phyloP scores from a whole-genome alignment of 2,888 invertebrate species.

The Drosophila recens region DNA sequence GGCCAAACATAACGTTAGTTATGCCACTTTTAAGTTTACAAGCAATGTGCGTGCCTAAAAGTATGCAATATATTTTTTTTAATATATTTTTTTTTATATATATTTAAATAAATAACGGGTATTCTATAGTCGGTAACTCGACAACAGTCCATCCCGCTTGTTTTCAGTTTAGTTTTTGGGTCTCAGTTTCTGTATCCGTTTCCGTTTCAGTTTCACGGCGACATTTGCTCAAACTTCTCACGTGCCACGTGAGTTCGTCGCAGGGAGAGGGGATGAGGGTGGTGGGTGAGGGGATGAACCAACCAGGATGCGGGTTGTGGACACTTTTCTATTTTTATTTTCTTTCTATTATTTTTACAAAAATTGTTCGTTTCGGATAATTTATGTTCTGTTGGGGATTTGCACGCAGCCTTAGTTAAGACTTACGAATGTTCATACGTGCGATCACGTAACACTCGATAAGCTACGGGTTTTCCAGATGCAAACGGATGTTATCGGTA shows the following conservation, averaged over 20 bases:
- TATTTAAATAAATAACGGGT: too few relatives aligned
- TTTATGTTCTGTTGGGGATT: conserved; percentile 71
- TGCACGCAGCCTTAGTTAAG: conserved; percentile 71
- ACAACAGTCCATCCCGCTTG: too few relatives aligned
- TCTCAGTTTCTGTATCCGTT: background rate
- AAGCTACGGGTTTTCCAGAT: conserved; percentile 27
- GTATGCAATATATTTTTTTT: too few relatives aligned
- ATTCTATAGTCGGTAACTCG: too few relatives aligned
- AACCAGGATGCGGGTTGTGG: conserved; percentile 26
- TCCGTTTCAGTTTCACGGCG: conserved; percentile 6
- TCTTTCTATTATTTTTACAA: conserved; percentile 4
- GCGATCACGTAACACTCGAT: conserved; percentile 73
- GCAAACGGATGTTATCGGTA: conserved; percentile 40
- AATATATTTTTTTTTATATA: too few relatives aligned
- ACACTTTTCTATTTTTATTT: conserved; percentile 17
- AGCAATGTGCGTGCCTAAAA: too few relatives aligned
- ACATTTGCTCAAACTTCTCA: conserved; percentile 61
- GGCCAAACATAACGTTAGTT: too few relatives aligned
- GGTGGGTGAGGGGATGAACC: background rate
- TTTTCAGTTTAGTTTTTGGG: conserved; percentile 17
- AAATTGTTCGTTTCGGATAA: conserved; percentile 53
- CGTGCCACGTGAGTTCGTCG: conserved; percentile 55
- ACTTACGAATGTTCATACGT: conserved; percentile 78
- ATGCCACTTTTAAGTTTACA: too few relatives aligned
- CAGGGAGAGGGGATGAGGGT: too few relatives aligned